Conservation (phyloP, 2,888 invertebrate species). For the Meteorus cinctellus region DNA sequence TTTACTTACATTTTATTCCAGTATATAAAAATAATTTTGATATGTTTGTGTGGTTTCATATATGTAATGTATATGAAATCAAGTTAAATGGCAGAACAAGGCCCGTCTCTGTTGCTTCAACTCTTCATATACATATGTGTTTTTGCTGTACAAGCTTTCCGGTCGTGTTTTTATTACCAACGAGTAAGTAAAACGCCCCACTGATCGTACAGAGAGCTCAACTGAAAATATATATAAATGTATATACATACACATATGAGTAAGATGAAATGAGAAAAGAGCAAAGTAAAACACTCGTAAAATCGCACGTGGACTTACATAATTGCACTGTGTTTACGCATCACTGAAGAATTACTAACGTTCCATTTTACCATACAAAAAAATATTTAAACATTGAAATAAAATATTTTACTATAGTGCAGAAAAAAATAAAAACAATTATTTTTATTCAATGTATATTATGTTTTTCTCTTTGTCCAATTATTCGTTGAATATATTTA, state of each 20-base stretch:
- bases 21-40: neutral
- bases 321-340: slow-evolving; percentile 24
- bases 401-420: neutral
- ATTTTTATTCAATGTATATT: slow-evolving; percentile 4
- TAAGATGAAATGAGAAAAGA: slow-evolving; percentile 23
- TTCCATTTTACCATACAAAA: neutral
- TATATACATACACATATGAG: slow-evolving; percentile 33
- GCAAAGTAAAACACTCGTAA: slow-evolving; percentile 44
- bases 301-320: slow-evolving; percentile 37
- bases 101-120: slow-evolving; percentile 53
- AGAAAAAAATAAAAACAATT: neutral
- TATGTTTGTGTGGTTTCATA: slow-evolving; percentile 11
- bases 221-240: slow-evolving; percentile 27
- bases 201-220: slow-evolving; percentile 13
- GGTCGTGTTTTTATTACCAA: slow-evolving; percentile 59
- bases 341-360: slow-evolving; percentile 15
- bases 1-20: neutral
- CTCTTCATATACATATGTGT: slow-evolving; percentile 52
- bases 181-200: slow-evolving; percentile 31
- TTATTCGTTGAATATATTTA: neutral
- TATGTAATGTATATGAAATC: slow-evolving; percentile 16
- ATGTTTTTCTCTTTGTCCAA: neutral
- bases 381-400: neutral
- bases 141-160: slow-evolving; percentile 61
- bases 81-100: slow-evolving; percentile 50